Conservation (phyloP, 1,140 invertebrate genomes). For the Eumaeus atala region DNA sequence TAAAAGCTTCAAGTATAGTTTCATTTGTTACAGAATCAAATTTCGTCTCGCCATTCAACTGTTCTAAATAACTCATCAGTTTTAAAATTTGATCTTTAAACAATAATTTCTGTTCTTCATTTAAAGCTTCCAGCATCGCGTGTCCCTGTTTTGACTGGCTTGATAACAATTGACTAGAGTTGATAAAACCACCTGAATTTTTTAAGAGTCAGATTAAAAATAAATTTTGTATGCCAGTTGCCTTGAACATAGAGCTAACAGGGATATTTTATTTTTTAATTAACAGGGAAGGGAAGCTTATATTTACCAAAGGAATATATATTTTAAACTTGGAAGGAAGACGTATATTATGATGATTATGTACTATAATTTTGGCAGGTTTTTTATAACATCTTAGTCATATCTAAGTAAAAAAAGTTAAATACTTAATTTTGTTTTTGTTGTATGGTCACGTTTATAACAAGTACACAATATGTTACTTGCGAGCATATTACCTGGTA, state of each 20-base stretch:
- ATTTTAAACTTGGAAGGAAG: too few relatives aligned
- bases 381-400: too few relatives aligned
- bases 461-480: too few relatives aligned
- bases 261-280: neutral
- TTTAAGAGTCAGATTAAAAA: constrained; percentile 23
- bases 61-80: constrained; percentile 43
- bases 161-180: constrained; percentile 47
- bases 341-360: too few relatives aligned
- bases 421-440: too few relatives aligned
- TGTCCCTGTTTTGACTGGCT: constrained; percentile 35
- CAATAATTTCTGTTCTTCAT: constrained; percentile 48
- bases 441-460: too few relatives aligned
- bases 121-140: constrained; percentile 44
- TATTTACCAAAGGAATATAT: too few relatives aligned
- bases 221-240: constrained; percentile 7
- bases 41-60: constrained; percentile 28
- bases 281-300: too few relatives aligned
- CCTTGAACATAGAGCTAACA: neutral
- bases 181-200: constrained; percentile 58
- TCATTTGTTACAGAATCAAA: constrained; percentile 53
- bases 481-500: too few relatives aligned
- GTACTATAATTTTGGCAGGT: too few relatives aligned
- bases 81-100: constrained; percentile 42
- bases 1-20: constrained; percentile 56
- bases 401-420: too few relatives aligned